Evolutionary conservation across 2,888 invertebrate genomes (phyloP), one percentile per base, ranked within the genome.

Genomic region (Oxytorus armatus): DNA sequence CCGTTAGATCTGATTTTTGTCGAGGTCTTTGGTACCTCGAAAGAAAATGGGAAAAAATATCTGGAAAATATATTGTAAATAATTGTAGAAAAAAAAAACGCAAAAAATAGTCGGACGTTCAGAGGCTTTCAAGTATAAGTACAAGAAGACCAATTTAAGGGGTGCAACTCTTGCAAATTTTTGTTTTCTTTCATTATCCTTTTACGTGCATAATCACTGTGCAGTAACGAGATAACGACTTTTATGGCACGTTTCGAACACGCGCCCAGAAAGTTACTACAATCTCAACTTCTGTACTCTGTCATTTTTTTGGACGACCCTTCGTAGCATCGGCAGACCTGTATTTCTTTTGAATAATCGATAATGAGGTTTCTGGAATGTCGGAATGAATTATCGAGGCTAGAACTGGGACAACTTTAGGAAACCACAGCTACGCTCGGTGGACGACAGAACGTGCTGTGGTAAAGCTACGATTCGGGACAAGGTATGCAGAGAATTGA

Each of bases 351-450:
- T 68, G 73, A 74, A 61, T 63, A 74, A 73, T 74, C 68, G 66
- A 68, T 78, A 78, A 78, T 61, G 68, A 73, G 63, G 78, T 73
- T 78, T 53, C 53, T 55, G 68, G 68, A 59, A 77, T 59, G 72
- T 42, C 18, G 66, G 51, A 73, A 73, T 78, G 61, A 51, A 78
- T 78, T 78, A 78, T 53, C 68, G 72, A 36, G 61, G 23, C 36
- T 39, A 21, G 55, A 78, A 73, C 61, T 69, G 53, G 76, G 44
- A 44, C 51, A 5, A 16, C 39, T 23, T 57, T 72, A 21, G 55
- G 16, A 16, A 16, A 25, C 47, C 4, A n/a, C n/a, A n/a, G 36
- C 59, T n/a, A 73, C 51, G 7, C 39, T 25, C n/a, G 23, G 10
- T 5, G 16, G n/a, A 8, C 16, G 16, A 36, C 7, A 16, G 11